Conservation (phyloP, 2,888 invertebrate species). For the Liodrosophila aerea region DNA sequence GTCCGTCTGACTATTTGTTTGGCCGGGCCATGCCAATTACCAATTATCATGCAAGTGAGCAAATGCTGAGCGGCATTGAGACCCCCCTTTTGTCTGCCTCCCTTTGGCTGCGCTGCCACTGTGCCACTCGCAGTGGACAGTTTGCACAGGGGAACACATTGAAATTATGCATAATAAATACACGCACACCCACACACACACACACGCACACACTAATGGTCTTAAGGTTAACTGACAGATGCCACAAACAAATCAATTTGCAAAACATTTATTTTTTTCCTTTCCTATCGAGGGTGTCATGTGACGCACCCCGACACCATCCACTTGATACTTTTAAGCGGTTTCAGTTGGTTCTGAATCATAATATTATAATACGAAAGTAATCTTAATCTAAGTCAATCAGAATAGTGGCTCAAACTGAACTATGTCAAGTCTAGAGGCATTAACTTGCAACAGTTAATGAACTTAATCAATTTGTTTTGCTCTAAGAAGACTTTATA, state of each 20-base stretch:
- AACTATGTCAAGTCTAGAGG: conserved; percentile 5
- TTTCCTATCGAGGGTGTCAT: conserved; percentile 19
- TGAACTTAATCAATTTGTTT: background rate
- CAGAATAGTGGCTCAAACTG: background rate
- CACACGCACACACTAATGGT: conserved; percentile 28
- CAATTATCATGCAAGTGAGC: conserved; percentile 58
- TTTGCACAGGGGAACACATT: conserved; percentile 27
- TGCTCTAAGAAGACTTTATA: no score
- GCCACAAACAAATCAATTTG: conserved; percentile 42
- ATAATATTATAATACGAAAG: background rate
- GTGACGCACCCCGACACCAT: conserved; percentile 18
- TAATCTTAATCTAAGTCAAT: background rate
- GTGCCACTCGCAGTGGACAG: background rate
- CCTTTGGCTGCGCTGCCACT: background rate
- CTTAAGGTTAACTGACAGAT: conserved; percentile 51
- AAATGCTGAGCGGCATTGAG: conserved; percentile 51
- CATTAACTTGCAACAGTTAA: conserved; percentile 4
- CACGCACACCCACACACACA: conserved; percentile 25
- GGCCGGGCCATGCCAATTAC: conserved; percentile 39
- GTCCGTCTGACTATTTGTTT: conserved; percentile 8
- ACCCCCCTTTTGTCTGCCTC: conserved; percentile 2
- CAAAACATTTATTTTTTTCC: conserved; percentile 6
- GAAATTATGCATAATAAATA: conserved; percentile 57
- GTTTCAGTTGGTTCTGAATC: conserved; percentile 5
- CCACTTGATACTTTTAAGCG: conserved; percentile 6